These are phyloP conservation scores for Diaperis boleti DNA, from an alignment of 2,888 invertebrate genomes.

Conservation along the genomic window DNA sequence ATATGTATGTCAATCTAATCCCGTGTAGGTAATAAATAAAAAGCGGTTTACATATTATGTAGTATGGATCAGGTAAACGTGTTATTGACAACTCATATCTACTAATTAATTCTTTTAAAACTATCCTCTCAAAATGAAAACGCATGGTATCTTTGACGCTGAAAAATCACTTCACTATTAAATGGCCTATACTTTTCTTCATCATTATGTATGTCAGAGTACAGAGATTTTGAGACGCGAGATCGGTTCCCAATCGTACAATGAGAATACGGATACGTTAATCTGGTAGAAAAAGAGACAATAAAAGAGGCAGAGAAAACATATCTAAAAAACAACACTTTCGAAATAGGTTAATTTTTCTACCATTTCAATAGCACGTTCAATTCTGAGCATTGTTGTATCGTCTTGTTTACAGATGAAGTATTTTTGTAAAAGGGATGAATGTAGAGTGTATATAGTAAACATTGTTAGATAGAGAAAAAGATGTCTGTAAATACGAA, in stretches of 20 bases:
- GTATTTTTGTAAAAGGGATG: slow-evolving; percentile 18
- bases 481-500: slow-evolving; percentile 1
- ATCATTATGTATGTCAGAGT: slow-evolving; percentile 10
- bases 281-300: not conserved
- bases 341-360: too few species aligned
- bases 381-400: not conserved
- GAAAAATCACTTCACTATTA: not conserved
- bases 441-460: not conserved
- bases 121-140: too few species aligned
- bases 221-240: not conserved
- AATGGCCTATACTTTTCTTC: slow-evolving; percentile 2
- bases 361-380: too few species aligned
- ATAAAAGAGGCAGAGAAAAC: not conserved
- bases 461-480: not conserved
- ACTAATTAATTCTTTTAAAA: too few species aligned
- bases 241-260: not conserved
- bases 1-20: too few species aligned
- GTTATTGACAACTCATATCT: too few species aligned
- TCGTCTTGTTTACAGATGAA: slow-evolving; percentile 13
- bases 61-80: too few species aligned
- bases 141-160: too few species aligned
- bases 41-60: too few species aligned
- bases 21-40: too few species aligned
- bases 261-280: not conserved
- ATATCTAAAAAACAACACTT: too few species aligned